A percentile compares a stretch with the other conserved stretches of the same genome.
These are phyloP conservation scores for Datnioides undecimradiatus DNA, from an alignment of 2,113 vertebrate genomes.

Conservation along the genomic window DNA sequence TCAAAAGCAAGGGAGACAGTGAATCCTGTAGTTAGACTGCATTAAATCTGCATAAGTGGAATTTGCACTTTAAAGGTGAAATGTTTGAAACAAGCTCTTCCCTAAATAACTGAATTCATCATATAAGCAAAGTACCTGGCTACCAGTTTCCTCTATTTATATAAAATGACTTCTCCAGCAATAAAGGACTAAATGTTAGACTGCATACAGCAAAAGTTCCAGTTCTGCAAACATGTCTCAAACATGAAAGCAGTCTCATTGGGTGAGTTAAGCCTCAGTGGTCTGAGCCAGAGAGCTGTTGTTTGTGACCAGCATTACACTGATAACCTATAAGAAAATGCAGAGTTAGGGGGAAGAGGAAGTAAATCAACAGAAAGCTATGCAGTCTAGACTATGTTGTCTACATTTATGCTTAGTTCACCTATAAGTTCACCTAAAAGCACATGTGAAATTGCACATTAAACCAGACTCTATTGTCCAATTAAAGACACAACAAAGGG, in stretches of 20 bases:
- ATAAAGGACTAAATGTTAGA: not conserved
- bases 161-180: not conserved
- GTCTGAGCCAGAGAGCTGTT: no score
- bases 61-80: not conserved
- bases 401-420: not conserved
- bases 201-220: not conserved
- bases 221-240: slow-evolving; percentile 19
- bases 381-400: not conserved
- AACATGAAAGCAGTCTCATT: not conserved
- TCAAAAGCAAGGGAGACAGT: not conserved
- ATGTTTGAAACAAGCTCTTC: not conserved
- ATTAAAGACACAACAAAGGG: not conserved
- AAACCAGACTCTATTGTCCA: not conserved
- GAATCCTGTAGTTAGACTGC: not conserved
- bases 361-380: not conserved
- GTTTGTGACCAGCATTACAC: not conserved
- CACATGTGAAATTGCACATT: no score
- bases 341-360: not conserved
- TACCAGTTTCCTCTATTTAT: not conserved
- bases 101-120: not conserved
- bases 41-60: not conserved
- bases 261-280: not conserved
- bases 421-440: no score
- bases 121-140: not conserved
- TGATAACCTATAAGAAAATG: not conserved